Evolutionary conservation across 1,140 invertebrate genomes (phyloP), one percentile per base, ranked within the genome.

Genomic region (Drosophila malerkotliana): DNA sequence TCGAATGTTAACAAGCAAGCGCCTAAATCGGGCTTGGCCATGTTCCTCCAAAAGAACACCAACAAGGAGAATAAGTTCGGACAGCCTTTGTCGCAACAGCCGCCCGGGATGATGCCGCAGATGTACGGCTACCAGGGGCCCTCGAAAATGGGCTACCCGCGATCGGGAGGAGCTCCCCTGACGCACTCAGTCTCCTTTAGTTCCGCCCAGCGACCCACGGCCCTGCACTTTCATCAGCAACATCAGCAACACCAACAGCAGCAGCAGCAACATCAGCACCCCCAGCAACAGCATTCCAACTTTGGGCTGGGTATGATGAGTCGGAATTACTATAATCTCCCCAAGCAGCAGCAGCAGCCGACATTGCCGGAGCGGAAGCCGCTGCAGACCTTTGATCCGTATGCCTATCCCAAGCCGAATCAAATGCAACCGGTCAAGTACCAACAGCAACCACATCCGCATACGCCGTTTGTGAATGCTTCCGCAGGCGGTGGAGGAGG

Each of bases 381-480:
- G 24, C 67, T 92, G 41, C 89, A 90, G 63, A 90, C 89, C 66
- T 92, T 91, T 52, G 91, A 92, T 84, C 87, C 91, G 18, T 92
- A 90, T 75, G 78, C 78, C 24, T 91, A 87, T 73, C 76, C 79
- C 45, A 81, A 87, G 49, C 80, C 87, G 26, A 89, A 69, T 72
- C 71, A 72, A 55, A 88, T 80, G 60, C 77, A 83, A 44, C 53
- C 73, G 45, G 53, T 58, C 60, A 85, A 87, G 72, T 87, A 90
- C 61, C 90, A 91, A 55, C 82, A 84, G 59, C 63, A 56, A 32
- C 66, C 63, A 32, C 66, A 69, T 72, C 78, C 77, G 63, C 75
- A 79, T 77, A 62, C 68, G 79, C 79, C 80, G 72, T 84, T 77
- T 73, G 28, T 66, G 4, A 85, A 79, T 14, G 59, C 75, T 75